These are phyloP conservation scores for Vombatus ursinus DNA, from an alignment of 2,113 vertebrate species.

Conservation along the genomic window DNA sequence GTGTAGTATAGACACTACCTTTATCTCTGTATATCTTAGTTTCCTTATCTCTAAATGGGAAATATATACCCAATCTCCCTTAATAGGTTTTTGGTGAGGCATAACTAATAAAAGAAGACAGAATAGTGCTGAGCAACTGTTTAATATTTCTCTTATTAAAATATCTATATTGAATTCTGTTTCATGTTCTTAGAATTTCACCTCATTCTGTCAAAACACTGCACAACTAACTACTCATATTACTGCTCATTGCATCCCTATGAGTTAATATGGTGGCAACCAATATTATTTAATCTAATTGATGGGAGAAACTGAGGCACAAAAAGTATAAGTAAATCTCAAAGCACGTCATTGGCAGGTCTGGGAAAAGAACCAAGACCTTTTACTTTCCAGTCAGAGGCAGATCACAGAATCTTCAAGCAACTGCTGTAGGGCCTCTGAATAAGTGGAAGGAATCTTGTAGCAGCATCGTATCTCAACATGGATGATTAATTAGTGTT, in stretches of 20 bases:
- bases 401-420: not conserved
- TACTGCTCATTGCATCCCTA: not conserved
- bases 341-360: not conserved
- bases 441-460: not conserved
- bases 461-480: not conserved
- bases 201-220: constrained; percentile 29
- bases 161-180: constrained; percentile 34
- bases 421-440: not conserved
- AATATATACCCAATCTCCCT: not conserved
- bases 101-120: constrained; percentile 24
- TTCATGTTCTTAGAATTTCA: constrained; percentile 29
- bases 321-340: not conserved
- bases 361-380: not conserved
- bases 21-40: constrained; percentile 31
- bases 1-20: not conserved
- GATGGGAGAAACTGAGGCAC: constrained; percentile 42
- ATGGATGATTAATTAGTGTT: not conserved
- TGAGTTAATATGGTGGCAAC: not conserved
- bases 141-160: constrained; percentile 44
- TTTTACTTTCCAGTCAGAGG: constrained; percentile 23
- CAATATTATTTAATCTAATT: constrained; percentile 26
- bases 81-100: constrained; percentile 15
- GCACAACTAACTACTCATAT: not conserved
- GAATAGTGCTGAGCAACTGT: not conserved
- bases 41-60: constrained; percentile 11